phyloP scores from a whole-genome alignment of 2,797 vertebrate genomes.

The Megalops cyprinoides region DNA sequence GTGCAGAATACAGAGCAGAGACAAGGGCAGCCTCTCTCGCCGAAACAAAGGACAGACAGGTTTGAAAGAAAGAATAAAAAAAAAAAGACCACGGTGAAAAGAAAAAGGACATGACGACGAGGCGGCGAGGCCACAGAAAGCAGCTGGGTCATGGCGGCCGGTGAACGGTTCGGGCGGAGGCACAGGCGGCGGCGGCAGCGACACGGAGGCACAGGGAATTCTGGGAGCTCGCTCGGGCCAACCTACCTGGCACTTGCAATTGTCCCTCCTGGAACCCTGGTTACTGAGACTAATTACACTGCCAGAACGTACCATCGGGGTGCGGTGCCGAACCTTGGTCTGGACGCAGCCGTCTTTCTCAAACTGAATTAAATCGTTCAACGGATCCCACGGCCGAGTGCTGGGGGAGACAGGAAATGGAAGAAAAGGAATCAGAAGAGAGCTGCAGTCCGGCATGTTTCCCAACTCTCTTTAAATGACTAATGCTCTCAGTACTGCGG shows the following conservation, averaged over 20 bases:
- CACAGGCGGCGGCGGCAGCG: slow-evolving; percentile 43
- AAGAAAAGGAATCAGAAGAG: no score
- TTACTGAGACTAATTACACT: slow-evolving; percentile 83
- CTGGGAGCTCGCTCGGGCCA: slow-evolving; percentile 34
- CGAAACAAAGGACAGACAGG: background rate
- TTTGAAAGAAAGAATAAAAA: background rate
- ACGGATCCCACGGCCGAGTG: slow-evolving; percentile 95
- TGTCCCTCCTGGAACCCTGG: slow-evolving; percentile 74
- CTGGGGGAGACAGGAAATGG: slow-evolving; percentile 59
- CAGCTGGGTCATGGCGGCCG: slow-evolving; percentile 20
- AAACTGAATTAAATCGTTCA: slow-evolving; percentile 97
- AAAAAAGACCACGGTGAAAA: slow-evolving; percentile 23
- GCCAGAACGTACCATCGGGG: slow-evolving; percentile 93
- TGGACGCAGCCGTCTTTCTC: slow-evolving; percentile 96
- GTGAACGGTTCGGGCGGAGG: slow-evolving; percentile 35
- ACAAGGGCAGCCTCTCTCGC: background rate
- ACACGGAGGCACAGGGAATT: slow-evolving; percentile 38
- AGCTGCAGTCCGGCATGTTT: no score
- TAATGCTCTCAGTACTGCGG: no score
- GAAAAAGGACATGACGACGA: background rate
- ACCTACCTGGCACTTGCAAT: slow-evolving; percentile 76
- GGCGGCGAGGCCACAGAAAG: slow-evolving; percentile 18
- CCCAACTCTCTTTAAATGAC: no score
- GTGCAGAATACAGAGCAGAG: background rate
- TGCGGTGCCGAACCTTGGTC: slow-evolving; percentile 96